phyloP scores from a whole-genome alignment of 2,113 vertebrate genomes.

The Vicugna pacos region DNA sequence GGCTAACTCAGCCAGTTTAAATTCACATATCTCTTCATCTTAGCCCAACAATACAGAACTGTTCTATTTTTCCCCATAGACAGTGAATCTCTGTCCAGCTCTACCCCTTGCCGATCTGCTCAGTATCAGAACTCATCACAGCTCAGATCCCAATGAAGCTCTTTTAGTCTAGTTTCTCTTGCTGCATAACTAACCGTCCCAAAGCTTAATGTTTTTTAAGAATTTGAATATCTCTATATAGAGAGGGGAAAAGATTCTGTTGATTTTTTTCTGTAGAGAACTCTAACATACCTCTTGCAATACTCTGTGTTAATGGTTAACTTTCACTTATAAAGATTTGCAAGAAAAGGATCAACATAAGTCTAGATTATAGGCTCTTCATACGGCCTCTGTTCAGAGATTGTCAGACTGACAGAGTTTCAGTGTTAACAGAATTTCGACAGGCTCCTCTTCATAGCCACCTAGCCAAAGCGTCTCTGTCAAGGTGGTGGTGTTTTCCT shows the following conservation, averaged over 20 bases:
- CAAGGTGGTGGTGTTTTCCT: slow-evolving; percentile 21
- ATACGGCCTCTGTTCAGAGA: background rate
- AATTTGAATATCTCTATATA: background rate
- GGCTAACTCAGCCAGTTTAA: background rate
- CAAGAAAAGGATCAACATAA: slow-evolving; percentile 22
- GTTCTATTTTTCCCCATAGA: background rate
- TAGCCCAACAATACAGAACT: background rate
- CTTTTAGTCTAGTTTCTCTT: background rate
- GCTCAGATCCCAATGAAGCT: background rate
- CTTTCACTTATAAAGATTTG: background rate
- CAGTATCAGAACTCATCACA: background rate
- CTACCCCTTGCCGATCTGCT: background rate
- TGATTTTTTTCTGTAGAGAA: slow-evolving; percentile 22
- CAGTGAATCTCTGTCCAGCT: background rate
- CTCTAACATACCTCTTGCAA: background rate
- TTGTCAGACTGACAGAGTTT: background rate
- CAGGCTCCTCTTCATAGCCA: background rate
- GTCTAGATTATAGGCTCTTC: background rate
- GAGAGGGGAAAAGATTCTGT: background rate
- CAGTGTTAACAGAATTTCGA: slow-evolving; percentile 11
- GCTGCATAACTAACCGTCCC: background rate
- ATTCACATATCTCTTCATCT: background rate
- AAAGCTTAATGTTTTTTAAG: background rate
- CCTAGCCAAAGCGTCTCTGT: background rate
- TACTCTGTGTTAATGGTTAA: slow-evolving; percentile 22